Conservation (phyloP, 2,888 invertebrate species). For the Polyploca ridens region DNA sequence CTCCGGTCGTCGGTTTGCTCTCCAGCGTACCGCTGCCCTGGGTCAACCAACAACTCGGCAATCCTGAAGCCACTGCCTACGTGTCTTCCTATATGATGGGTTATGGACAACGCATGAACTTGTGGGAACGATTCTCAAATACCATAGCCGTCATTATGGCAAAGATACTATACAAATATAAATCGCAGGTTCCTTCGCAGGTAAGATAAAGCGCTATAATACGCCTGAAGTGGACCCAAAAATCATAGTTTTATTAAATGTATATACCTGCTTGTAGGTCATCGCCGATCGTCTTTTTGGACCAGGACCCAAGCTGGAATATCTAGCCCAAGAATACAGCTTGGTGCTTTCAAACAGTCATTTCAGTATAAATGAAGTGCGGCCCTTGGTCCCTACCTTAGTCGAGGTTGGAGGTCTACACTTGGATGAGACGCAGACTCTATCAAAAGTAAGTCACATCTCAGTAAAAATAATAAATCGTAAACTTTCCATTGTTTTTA, state of each 20-base stretch:
- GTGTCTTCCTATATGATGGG: conserved; percentile 83
- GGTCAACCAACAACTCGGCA: conserved; percentile 82
- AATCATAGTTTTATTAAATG: not conserved
- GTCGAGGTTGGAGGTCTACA: conserved; percentile 85
- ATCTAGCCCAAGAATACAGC: conserved; percentile 78
- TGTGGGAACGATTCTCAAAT: conserved; percentile 78
- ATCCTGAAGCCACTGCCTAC: conserved; percentile 83
- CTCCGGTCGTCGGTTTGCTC: conserved; percentile 81
- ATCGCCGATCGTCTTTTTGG: conserved; percentile 82
- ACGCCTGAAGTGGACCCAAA: not conserved
- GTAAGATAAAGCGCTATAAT: conserved; percentile 35
- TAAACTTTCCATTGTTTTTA: not conserved
- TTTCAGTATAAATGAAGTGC: conserved; percentile 81
- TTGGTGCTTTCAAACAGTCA: conserved; percentile 83
- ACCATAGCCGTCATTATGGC: conserved; percentile 69
- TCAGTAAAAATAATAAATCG: too few relatives aligned
- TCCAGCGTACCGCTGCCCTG: conserved; percentile 84
- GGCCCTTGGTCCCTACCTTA: conserved; percentile 81
- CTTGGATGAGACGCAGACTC: conserved; percentile 69
- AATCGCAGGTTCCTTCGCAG: conserved; percentile 76
- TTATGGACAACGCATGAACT: conserved; percentile 75
- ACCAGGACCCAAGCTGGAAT: conserved; percentile 68
- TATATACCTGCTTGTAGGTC: conserved; percentile 49
- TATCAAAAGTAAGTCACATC: conserved; percentile 67
- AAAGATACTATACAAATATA: conserved; percentile 68